These are phyloP conservation scores for Girardinichthys multiradiatus DNA, from an alignment of 2,113 vertebrate species.

Conservation along the genomic window DNA sequence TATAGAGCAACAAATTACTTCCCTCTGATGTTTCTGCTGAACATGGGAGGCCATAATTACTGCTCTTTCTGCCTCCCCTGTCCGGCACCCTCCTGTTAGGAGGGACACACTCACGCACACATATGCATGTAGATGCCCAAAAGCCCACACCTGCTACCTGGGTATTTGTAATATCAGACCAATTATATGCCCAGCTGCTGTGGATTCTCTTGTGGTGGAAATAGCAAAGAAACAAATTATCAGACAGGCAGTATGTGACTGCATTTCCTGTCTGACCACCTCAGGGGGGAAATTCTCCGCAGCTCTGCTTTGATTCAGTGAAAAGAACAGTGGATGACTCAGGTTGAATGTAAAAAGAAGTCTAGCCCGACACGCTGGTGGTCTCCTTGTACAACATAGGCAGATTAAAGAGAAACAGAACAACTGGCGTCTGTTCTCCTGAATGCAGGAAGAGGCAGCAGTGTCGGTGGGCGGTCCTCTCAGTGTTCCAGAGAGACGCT, in stretches of 20 bases:
- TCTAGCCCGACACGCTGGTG: slow-evolving; percentile 34
- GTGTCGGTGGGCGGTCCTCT: slow-evolving; percentile 12
- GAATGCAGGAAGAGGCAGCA: slow-evolving; percentile 36
- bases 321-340: slow-evolving; percentile 64
- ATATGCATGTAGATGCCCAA: slow-evolving; percentile 20
- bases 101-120: slow-evolving; percentile 23
- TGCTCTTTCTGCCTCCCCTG: slow-evolving; percentile 61
- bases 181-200: slow-evolving; percentile 36
- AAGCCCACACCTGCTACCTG: slow-evolving; percentile 39
- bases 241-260: slow-evolving; percentile 44
- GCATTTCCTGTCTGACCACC: slow-evolving; percentile 62
- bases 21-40: slow-evolving; percentile 75
- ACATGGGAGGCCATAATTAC: slow-evolving; percentile 76
- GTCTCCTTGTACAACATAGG: slow-evolving; percentile 38
- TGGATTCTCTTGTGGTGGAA: slow-evolving; percentile 19
- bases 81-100: slow-evolving; percentile 53
- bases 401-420: slow-evolving; percentile 62
- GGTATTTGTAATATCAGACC: slow-evolving; percentile 53
- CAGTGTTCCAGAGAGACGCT: slow-evolving; percentile 42
- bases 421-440: slow-evolving; percentile 54
- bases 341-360: slow-evolving; percentile 46
- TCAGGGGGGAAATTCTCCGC: slow-evolving; percentile 44
- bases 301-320: slow-evolving; percentile 59
- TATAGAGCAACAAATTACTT: slow-evolving; percentile 81
- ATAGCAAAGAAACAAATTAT: slow-evolving; percentile 33